Base-by-base conservation (phyloP, 2,797 vertebrate genomes). In the Hydrocynus forskahlii region DNA sequence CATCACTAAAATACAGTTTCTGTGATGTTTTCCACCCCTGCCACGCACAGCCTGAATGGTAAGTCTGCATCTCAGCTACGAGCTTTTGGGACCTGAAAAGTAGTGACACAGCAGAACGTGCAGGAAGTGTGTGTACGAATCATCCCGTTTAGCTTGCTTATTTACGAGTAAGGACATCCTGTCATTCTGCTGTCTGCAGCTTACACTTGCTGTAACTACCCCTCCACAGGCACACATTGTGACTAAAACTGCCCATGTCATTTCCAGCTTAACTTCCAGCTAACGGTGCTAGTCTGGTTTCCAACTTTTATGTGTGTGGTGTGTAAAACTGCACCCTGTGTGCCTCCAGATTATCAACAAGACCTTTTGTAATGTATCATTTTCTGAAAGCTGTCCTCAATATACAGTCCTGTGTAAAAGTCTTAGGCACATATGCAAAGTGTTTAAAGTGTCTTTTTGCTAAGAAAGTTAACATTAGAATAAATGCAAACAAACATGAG, bases 131-230 rank as follows among this genome's bases (percentile, higher is more conserved):
- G 79, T 82, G 85, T 79, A 63, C 70, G 13, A 79, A 72, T 90
- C 76, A 81, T 57, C 62, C 50, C 38, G 75, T 80, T 35, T 75
- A 45, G 52, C 45, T 72, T 66, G 75, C 77, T 83, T 86, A 88
- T 91, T 92, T 89, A 89, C 87, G 70, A 62, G 83, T 76, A 87
- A 93, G 94, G 92, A 94, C 92, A 91, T 94, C 94, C 94, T 94
- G 90, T 88, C 68, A 86, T 93, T 92, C 86, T 89, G 82, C 77
- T 83, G 29, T 13, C 35, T 71, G 38, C 52, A 64, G 76, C 29
- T 75, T 25, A 55, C 75, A 70, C 62, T 76, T 81, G 43, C 79
- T 74, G 29, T 52, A 17, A 19, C 52, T 4, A 7, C 48, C 0
- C 40, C 16, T 38, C 7, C 29, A 19, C 64, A 69, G 25, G 54